These are phyloP conservation scores for Poeciliopsis turrubarensis DNA, from an alignment of 2,113 vertebrate species.

Conservation along the genomic window DNA sequence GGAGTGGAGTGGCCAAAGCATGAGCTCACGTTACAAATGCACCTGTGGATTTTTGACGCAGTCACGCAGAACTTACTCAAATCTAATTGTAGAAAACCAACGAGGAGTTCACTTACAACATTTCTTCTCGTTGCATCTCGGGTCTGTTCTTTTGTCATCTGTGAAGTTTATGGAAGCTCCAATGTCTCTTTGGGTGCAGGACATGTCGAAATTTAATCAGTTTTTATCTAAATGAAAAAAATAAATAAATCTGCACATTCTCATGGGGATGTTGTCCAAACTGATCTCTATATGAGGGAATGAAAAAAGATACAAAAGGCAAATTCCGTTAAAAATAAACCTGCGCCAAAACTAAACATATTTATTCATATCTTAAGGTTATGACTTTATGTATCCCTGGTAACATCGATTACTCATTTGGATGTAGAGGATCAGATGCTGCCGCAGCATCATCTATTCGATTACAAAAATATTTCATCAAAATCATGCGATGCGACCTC, in stretches of 20 bases:
- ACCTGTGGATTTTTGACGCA: slow-evolving; percentile 25
- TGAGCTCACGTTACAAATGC: slow-evolving; percentile 6
- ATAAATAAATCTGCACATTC: background rate
- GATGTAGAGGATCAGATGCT: background rate
- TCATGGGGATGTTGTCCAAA: slow-evolving; percentile 20
- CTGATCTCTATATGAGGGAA: slow-evolving; percentile 40
- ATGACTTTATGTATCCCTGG: slow-evolving; percentile 12
- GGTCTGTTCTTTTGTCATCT: slow-evolving; percentile 74
- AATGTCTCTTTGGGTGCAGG: slow-evolving; percentile 52
- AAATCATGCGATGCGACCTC: background rate
- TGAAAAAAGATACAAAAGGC: background rate
- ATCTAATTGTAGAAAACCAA: slow-evolving; percentile 14
- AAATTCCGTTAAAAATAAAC: background rate
- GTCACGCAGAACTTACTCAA: background rate
- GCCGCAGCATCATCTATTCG: slow-evolving; percentile 46
- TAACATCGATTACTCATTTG: background rate
- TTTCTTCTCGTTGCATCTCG: slow-evolving; percentile 77
- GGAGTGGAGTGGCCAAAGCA: background rate
- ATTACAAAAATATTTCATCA: background rate
- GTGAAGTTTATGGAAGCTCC: slow-evolving; percentile 49
- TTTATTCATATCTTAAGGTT: background rate
- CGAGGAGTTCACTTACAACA: slow-evolving; percentile 77
- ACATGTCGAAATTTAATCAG: slow-evolving; percentile 46
- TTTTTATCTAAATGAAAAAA: background rate
- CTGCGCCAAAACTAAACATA: background rate